Evolutionary conservation across 2,888 invertebrate species (phyloP).

Genomic region (Troilus luridus): DNA sequence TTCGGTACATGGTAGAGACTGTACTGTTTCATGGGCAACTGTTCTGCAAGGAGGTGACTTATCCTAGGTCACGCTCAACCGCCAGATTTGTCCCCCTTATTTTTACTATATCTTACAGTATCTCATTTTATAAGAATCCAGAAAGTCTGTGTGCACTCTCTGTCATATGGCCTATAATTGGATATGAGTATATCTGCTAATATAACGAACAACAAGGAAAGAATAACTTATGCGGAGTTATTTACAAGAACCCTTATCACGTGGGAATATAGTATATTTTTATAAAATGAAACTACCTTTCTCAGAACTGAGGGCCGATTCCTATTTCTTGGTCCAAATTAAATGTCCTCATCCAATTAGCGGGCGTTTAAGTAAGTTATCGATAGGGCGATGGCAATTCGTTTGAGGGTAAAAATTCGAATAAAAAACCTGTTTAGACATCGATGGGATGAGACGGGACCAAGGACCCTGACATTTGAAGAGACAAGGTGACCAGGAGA

Average conservation of each 20-base stretch:
- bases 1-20: too few relatives aligned
- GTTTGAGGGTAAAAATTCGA: background rate
- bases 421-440: constrained; percentile 40
- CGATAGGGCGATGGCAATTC: background rate
- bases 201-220: too few relatives aligned
- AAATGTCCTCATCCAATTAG: background rate
- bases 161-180: too few relatives aligned
- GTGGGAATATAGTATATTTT: background rate
- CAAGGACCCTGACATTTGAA: constrained; percentile 50
- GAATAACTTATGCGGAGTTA: too few relatives aligned
- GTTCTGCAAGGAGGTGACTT: too few relatives aligned
- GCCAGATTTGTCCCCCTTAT: too few relatives aligned
- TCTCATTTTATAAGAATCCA: too few relatives aligned
- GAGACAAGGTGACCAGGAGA: constrained; percentile 56
- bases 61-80: too few relatives aligned
- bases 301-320: background rate
- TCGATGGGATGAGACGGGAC: constrained; percentile 49
- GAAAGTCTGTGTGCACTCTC: too few relatives aligned
- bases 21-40: too few relatives aligned
- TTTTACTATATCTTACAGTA: too few relatives aligned
- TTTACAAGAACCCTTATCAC: background rate
- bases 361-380: background rate
- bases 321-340: background rate
- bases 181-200: too few relatives aligned
- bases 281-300: background rate